Base-by-base conservation (phyloP, 2,113 vertebrate species). In the Oxyruncus cristatus region DNA sequence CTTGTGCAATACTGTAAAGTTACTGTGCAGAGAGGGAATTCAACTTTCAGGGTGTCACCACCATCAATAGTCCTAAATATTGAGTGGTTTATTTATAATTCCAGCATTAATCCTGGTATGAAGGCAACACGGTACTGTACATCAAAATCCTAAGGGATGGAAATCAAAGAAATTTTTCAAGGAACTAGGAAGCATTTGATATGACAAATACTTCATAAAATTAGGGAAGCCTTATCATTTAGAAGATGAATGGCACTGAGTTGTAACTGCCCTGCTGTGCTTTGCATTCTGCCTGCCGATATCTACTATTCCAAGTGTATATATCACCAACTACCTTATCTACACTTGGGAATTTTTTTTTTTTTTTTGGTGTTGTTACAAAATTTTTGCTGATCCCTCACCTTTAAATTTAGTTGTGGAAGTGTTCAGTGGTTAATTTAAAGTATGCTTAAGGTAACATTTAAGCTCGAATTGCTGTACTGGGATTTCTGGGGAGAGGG, bases 191-290 rank as follows among this genome's bases (percentile, higher is more conserved):
- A 97, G 80, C 50, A 91, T 78, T 84, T 63, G 92, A 97, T 97
- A 96, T 88, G 81, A 97, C 94, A 95, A 96, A 95, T 92, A 95
- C 71, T 92, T 97, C 84, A 92, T 81, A 93, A 58, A 94, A 92
- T 71, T 78, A 71, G 63, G 72, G 90, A 94, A 97, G 76, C 39
- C 68, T 88, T 92, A 87, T 96, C 85, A 70, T 97, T 96, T 96
- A 79, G 88, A 95, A 94, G 95, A 96, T 82, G 56, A 97, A 97
- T 95, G 73, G 24, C 92, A 46, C 52, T 24, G 32, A 92, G 44
- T 93, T 95, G 74, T 83, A 96, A 94, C 68, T 96, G 46, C 62
- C 86, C 85, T 94, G 81, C 85, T 94, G 79, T 95, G 79, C 78
- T 96, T 97, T 93, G 68, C 53, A 85, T 90, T 89, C 95, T 86